phyloP scores from a whole-genome alignment of 2,797 vertebrate species.

The Cynodonichthys magdalenae region DNA sequence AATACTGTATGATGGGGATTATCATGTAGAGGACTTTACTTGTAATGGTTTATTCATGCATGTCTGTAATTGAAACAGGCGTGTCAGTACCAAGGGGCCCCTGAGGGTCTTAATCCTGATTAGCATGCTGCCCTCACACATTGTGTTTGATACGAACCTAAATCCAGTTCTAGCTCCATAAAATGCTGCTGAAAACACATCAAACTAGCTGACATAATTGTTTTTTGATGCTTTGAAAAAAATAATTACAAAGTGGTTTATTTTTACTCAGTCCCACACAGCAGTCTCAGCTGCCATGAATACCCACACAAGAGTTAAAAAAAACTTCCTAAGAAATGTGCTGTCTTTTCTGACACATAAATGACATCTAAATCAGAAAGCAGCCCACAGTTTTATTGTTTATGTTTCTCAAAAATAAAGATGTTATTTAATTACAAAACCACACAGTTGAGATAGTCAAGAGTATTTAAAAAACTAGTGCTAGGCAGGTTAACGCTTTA shows the following conservation, averaged over 20 bases:
- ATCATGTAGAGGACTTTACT: too few species aligned
- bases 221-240: background rate
- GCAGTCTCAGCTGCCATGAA: background rate
- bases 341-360: background rate
- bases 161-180: background rate
- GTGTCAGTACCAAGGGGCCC: too few species aligned
- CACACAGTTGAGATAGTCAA: too few species aligned
- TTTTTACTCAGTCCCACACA: background rate
- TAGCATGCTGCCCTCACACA: too few species aligned
- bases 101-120: too few species aligned
- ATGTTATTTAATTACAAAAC: too few species aligned
- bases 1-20: too few species aligned
- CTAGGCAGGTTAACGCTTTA: too few species aligned
- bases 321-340: background rate
- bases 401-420: background rate
- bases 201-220: background rate
- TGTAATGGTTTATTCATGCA: too few species aligned
- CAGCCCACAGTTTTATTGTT: background rate
- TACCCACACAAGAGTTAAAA: background rate
- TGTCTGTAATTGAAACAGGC: too few species aligned
- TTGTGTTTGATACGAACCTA: background rate
- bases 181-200: background rate
- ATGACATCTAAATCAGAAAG: background rate
- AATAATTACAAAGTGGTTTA: background rate
- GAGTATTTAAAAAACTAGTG: too few species aligned